phyloP scores from a whole-genome alignment of 2,797 vertebrate species.

The Syndactyla subalaris region DNA sequence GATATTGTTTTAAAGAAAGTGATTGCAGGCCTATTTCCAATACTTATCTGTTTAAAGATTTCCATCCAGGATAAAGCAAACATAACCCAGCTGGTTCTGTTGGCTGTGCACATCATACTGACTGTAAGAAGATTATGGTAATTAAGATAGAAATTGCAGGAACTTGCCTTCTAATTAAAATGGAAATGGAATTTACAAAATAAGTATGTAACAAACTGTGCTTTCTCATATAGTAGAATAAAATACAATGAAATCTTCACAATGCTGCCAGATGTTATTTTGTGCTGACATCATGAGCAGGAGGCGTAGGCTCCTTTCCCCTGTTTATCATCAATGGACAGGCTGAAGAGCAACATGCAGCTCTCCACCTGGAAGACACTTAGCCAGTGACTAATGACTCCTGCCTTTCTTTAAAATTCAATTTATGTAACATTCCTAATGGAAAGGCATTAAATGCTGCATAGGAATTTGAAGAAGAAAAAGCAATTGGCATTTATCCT shows the following conservation, averaged over 20 bases:
- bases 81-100: conserved; percentile 36
- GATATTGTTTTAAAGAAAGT: not conserved
- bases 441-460: not conserved
- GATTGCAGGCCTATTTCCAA: conserved; percentile 16
- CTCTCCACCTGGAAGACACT: not conserved
- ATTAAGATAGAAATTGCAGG: conserved; percentile 76
- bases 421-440: not conserved
- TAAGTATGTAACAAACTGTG: conserved; percentile 63
- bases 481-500: not conserved
- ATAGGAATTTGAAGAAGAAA: not conserved
- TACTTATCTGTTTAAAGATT: conserved; percentile 54
- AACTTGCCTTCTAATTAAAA: conserved; percentile 78
- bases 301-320: not conserved
- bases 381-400: not conserved
- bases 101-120: conserved; percentile 39
- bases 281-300: not conserved
- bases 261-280: not conserved
- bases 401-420: not conserved
- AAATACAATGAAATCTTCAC: not conserved
- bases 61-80: conserved; percentile 57
- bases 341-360: not conserved
- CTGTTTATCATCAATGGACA: not conserved
- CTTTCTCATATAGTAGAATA: conserved; percentile 5
- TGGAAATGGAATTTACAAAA: conserved; percentile 76
- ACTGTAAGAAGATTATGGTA: conserved; percentile 73